These are phyloP conservation scores for Drosophila paramelanica DNA, from an alignment of 2,888 invertebrate genomes.

Conservation along the genomic window DNA sequence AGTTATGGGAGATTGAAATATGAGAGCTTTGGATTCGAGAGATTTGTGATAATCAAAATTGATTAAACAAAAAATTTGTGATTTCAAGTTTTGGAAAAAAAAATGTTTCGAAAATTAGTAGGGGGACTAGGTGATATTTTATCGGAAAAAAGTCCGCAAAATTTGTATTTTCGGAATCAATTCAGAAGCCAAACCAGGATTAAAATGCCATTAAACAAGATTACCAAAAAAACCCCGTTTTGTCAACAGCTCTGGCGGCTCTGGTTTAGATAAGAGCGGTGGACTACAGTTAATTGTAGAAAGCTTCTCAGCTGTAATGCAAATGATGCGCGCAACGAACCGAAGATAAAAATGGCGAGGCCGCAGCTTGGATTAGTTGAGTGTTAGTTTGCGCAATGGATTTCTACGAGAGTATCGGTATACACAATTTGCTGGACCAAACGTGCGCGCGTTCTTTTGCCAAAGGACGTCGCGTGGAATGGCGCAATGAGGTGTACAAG, in stretches of 20 bases:
- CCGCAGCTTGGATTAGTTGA: slow-evolving; percentile 21
- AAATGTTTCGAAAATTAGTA: too few relatives aligned
- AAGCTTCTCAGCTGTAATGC: neutral
- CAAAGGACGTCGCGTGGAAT: slow-evolving; percentile 54
- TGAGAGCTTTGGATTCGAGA: too few relatives aligned
- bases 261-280: neutral
- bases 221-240: too few relatives aligned
- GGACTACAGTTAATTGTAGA: slow-evolving; percentile 17
- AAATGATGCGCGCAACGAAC: neutral
- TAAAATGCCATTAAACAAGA: too few relatives aligned
- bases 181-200: too few relatives aligned
- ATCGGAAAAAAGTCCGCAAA: too few relatives aligned
- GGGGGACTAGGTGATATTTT: too few relatives aligned
- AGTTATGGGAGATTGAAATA: too few relatives aligned
- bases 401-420: slow-evolving; percentile 52
- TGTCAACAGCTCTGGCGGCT: neutral
- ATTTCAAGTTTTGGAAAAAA: too few relatives aligned
- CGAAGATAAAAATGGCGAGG: slow-evolving; percentile 6
- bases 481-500: slow-evolving; percentile 58
- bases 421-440: slow-evolving; percentile 34
- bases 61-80: too few relatives aligned
- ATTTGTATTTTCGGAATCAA: too few relatives aligned
- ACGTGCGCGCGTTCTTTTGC: slow-evolving; percentile 45
- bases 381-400: slow-evolving; percentile 53
- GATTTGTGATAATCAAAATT: too few relatives aligned